These are phyloP conservation scores for Trissolcus basalis DNA, from an alignment of 1,140 invertebrate species.

Conservation along the genomic window DNA sequence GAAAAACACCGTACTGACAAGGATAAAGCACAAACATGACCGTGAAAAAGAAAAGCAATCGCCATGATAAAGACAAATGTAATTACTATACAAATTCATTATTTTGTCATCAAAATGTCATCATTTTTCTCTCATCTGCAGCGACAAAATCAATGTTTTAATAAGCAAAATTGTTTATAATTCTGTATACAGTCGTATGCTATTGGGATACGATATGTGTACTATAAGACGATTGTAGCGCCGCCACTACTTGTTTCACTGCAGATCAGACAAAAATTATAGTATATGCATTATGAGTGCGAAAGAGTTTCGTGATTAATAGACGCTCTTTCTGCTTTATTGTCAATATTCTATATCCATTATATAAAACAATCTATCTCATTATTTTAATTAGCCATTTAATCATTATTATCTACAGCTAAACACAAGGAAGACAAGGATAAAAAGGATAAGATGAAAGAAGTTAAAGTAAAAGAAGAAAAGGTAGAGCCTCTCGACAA, in stretches of 20 bases:
- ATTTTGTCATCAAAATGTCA: neutral
- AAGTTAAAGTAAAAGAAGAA: conserved; percentile 66
- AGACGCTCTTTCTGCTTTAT: too few relatives aligned
- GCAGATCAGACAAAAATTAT: too few relatives aligned
- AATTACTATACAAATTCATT: conserved; percentile 26
- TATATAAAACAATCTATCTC: too few relatives aligned
- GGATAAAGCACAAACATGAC: conserved; percentile 77
- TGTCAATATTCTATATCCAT: too few relatives aligned
- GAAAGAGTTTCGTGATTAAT: too few relatives aligned
- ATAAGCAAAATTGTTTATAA: too few relatives aligned
- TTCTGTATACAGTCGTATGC: too few relatives aligned
- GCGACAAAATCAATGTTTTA: too few relatives aligned
- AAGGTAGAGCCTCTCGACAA: conserved; percentile 61
- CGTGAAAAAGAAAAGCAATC: conserved; percentile 78
- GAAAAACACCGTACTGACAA: conserved; percentile 77
- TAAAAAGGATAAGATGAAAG: conserved; percentile 68
- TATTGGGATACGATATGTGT: too few relatives aligned
- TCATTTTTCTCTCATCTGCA: neutral
- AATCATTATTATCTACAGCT: conserved; percentile 53
- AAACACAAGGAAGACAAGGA: conserved; percentile 72
- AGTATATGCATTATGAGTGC: too few relatives aligned
- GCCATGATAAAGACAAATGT: conserved; percentile 74
- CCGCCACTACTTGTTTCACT: too few relatives aligned
- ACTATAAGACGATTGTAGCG: too few relatives aligned
- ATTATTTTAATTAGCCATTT: conserved; percentile 13